Conservation (phyloP, 2,113 vertebrate genomes). For the Neofelis nebulosa region DNA sequence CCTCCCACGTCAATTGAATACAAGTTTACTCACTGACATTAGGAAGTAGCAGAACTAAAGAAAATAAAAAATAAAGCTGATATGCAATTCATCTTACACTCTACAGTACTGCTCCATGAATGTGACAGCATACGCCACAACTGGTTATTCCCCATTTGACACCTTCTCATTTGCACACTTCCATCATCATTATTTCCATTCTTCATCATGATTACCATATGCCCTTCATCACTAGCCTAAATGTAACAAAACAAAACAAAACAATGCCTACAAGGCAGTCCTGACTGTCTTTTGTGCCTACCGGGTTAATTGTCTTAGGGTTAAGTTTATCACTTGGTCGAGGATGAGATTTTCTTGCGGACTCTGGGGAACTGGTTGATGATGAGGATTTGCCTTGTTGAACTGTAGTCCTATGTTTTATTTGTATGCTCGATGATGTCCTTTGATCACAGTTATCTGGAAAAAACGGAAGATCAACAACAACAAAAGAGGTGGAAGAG, state of each 20-base stretch:
- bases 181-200: background rate
- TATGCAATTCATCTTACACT: background rate
- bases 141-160: background rate
- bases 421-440: conserved; percentile 70
- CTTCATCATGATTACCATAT: background rate
- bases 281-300: conserved; percentile 71
- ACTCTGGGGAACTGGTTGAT: conserved; percentile 60
- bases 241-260: background rate
- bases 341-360: conserved; percentile 73
- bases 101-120: background rate
- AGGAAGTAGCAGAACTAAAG: background rate
- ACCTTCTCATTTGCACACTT: background rate
- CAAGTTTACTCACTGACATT: background rate
- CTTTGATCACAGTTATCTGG: conserved; percentile 76
- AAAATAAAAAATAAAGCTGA: background rate
- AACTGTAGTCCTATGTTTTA: conserved; percentile 63
- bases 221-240: background rate
- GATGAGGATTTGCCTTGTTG: conserved; percentile 75
- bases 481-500: background rate
- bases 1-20: background rate
- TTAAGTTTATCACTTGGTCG: conserved; percentile 89
- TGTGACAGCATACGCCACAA: fast-evolving
- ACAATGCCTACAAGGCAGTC: background rate
- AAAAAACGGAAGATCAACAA: background rate
- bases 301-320: conserved; percentile 90